These are phyloP conservation scores for Oxycera nigricornis DNA, from an alignment of 2,888 invertebrate species.

Conservation along the genomic window DNA sequence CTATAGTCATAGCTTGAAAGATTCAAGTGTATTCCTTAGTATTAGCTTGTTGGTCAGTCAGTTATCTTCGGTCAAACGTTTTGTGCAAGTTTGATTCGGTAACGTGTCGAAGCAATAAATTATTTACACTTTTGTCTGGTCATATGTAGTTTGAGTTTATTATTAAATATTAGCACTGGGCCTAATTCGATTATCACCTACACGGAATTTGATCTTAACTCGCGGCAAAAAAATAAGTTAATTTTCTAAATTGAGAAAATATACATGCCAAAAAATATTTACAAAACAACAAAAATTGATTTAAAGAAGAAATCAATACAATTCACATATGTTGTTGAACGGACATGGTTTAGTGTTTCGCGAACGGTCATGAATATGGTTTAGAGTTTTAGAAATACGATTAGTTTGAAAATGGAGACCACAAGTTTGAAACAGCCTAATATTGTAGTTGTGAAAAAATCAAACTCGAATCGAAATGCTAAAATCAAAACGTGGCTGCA, in stretches of 20 bases:
- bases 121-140: not conserved
- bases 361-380: not conserved
- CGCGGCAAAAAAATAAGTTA: not conserved
- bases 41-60: slow-evolving; percentile 8
- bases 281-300: not conserved
- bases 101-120: not conserved
- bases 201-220: not conserved
- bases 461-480: not conserved
- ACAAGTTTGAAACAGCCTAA: slow-evolving; percentile 20
- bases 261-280: slow-evolving; percentile 2
- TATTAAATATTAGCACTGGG: slow-evolving; percentile 25
- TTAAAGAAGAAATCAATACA: not conserved
- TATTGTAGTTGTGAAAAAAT: slow-evolving; percentile 12
- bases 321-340: not conserved
- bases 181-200: slow-evolving; percentile 34
- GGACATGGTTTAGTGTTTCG: not conserved
- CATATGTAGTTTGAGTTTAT: slow-evolving; percentile 8
- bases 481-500: slow-evolving; percentile 18
- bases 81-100: not conserved
- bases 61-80: slow-evolving; percentile 3
- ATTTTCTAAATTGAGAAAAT: not conserved
- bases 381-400: not conserved
- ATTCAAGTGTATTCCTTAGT: not conserved
- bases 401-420: slow-evolving; percentile 4
- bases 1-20: not conserved